These are phyloP conservation scores for Encarsia formosa DNA, from an alignment of 2,888 invertebrate species.

Conservation along the genomic window DNA sequence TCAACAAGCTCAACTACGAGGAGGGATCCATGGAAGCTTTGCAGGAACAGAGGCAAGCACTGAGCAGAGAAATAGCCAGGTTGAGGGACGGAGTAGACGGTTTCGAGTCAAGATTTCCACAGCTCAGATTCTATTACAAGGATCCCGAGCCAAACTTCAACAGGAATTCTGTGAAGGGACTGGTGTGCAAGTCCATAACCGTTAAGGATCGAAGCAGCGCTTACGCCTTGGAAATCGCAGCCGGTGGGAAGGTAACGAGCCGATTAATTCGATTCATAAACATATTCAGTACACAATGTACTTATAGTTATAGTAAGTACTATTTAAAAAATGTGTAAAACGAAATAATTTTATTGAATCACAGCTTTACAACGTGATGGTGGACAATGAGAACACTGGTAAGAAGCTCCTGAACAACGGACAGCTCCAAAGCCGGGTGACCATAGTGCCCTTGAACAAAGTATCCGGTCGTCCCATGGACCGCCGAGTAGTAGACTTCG, in stretches of 20 bases:
- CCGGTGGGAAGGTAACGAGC: slow-evolving; percentile 80
- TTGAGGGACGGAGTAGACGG: slow-evolving; percentile 58
- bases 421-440: slow-evolving; percentile 72
- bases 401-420: slow-evolving; percentile 82
- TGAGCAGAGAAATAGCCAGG: slow-evolving; percentile 57
- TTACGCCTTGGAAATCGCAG: slow-evolving; percentile 80
- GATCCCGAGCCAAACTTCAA: slow-evolving; percentile 77
- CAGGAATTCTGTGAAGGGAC: slow-evolving; percentile 65
- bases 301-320: too few species aligned
- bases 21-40: slow-evolving; percentile 60
- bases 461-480: slow-evolving; percentile 66
- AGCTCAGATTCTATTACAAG: slow-evolving; percentile 67
- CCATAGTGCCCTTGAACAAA: slow-evolving; percentile 89
- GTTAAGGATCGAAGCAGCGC: slow-evolving; percentile 67
- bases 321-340: too few species aligned
- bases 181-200: slow-evolving; percentile 74
- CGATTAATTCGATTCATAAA: too few species aligned
- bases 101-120: slow-evolving; percentile 58
- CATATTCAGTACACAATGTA: too few species aligned
- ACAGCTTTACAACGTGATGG: slow-evolving; percentile 86
- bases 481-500: slow-evolving; percentile 57
- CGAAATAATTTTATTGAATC: slow-evolving; percentile 29
- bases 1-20: slow-evolving; percentile 58
- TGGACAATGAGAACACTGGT: slow-evolving; percentile 79
- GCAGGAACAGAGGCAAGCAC: slow-evolving; percentile 51